Percentiles rank a stretch among this genome's conserved stretches.
phyloP scores from a whole-genome alignment of 2,113 vertebrate genomes.

The Nannospalax galili region DNA sequence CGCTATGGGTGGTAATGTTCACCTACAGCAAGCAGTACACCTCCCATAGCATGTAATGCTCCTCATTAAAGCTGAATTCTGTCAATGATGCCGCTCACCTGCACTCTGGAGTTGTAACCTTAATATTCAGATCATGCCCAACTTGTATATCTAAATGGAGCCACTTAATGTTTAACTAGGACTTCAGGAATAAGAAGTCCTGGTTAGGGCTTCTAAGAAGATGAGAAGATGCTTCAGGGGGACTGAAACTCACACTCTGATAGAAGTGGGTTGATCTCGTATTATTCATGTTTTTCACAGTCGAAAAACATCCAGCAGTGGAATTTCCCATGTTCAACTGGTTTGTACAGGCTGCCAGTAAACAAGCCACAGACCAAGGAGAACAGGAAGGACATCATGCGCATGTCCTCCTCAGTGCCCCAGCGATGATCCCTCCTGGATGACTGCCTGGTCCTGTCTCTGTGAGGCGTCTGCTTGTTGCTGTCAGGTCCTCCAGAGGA shows the following conservation, averaged over 20 bases:
- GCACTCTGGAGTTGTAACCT: not conserved
- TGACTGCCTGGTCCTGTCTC: not conserved
- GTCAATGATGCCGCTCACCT: not conserved
- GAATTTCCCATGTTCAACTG: not conserved
- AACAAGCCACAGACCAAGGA: not conserved
- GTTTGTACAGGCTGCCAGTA: fast-evolving
- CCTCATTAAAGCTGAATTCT: not conserved
- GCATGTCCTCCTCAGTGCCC: not conserved
- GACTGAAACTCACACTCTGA: not conserved
- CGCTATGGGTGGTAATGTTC: too few relatives aligned
- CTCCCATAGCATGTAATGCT: fast-evolving
- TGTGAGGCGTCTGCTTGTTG: too few relatives aligned
- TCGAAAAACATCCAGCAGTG: not conserved
- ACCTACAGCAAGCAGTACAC: fast-evolving
- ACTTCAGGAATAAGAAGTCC: too few relatives aligned
- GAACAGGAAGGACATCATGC: too few relatives aligned
- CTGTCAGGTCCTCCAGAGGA: not conserved
- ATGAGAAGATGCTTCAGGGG: not conserved
- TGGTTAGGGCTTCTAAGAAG: too few relatives aligned
- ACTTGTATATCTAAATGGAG: not conserved
- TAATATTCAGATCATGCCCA: not conserved
- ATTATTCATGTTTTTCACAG: not conserved
- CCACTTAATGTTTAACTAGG: not conserved
- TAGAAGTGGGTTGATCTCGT: not conserved
- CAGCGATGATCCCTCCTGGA: not conserved